A percentile compares a stretch with the other conserved stretches of the same genome.
Conservation (phyloP, 2,113 vertebrate species). For the Neodontobutis hainanensis region DNA sequence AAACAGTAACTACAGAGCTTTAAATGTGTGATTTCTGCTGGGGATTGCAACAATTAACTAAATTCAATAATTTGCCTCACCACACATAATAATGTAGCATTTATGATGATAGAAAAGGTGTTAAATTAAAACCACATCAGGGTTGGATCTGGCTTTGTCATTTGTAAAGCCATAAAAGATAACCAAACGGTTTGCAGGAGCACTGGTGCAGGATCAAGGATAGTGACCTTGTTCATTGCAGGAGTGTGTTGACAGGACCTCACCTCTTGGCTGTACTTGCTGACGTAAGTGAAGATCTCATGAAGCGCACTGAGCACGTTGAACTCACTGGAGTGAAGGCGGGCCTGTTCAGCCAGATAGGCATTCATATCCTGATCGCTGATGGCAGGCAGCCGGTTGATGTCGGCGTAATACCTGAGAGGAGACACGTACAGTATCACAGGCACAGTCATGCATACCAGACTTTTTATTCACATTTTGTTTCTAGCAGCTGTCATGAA, state of each 20-base stretch:
- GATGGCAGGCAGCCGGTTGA: conserved; percentile 93
- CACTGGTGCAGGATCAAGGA: neutral
- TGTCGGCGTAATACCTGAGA: conserved; percentile 94
- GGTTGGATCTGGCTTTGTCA: no score
- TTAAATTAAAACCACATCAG: no score
- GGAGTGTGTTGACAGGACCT: conserved; percentile 35
- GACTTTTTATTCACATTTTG: conserved; percentile 34
- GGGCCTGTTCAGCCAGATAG: conserved; percentile 96
- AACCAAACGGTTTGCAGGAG: neutral
- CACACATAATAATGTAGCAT: no score
- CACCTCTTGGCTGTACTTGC: conserved; percentile 96
- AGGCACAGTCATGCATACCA: conserved; percentile 28
- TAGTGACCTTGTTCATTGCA: neutral
- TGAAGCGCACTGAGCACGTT: conserved; percentile 93
- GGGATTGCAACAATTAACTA: no score
- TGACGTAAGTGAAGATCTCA: conserved; percentile 94
- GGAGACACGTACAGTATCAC: conserved; percentile 34
- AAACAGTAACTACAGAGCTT: no score
- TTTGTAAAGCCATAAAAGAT: no score
- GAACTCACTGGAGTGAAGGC: conserved; percentile 91
- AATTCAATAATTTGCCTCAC: no score
- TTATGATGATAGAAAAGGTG: no score
- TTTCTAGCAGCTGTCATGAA: conserved; percentile 5
- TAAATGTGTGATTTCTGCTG: no score
- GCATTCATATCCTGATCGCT: conserved; percentile 98